Evolutionary conservation across 92 coral and sea anemone species (phyloP).

Genomic region (Ricordea florida): DNA sequence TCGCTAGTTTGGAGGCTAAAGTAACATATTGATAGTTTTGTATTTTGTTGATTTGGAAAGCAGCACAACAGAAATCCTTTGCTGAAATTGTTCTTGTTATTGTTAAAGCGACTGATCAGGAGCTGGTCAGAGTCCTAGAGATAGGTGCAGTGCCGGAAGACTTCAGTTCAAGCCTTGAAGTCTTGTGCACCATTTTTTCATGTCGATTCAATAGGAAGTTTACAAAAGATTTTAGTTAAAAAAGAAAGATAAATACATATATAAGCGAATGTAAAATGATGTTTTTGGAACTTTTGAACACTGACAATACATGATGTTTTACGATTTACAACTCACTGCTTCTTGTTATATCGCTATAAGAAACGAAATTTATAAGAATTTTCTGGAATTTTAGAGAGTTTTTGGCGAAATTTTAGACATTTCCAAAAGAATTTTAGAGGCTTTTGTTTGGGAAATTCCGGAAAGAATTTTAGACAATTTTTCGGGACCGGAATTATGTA

Average conservation of each 20-base stretch:
- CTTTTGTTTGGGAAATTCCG: conserved; percentile 33
- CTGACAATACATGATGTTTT: conserved; percentile 14
- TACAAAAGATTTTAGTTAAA: not conserved
- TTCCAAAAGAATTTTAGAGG: conserved; percentile 23
- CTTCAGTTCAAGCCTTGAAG: not conserved
- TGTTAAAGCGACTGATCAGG: conserved; percentile 23
- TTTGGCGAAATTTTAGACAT: conserved; percentile 39
- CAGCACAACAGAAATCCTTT: not conserved
- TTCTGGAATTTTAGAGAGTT: conserved; percentile 29
- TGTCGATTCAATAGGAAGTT: conserved; percentile 1
- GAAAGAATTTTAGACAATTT: conserved; percentile 20
- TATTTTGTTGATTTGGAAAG: conserved; percentile 29
- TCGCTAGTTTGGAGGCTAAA: conserved; percentile 27
- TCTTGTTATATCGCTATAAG: conserved; percentile 9
- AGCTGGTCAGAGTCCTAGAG: conserved; percentile 15
- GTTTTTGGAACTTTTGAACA: conserved; percentile 29
- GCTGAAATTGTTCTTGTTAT: not conserved
- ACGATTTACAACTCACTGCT: conserved; percentile 20
- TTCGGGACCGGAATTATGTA: conserved; percentile 9
- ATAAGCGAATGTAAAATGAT: conserved; percentile 1
- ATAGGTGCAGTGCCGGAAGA: not conserved
- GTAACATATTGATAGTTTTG: conserved; percentile 1
- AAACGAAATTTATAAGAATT: not conserved
- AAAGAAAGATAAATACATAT: conserved; percentile 13
- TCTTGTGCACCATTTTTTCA: not conserved